Conservation (phyloP, 2,113 vertebrate genomes). For the Petrocephalus microphthalmus region DNA sequence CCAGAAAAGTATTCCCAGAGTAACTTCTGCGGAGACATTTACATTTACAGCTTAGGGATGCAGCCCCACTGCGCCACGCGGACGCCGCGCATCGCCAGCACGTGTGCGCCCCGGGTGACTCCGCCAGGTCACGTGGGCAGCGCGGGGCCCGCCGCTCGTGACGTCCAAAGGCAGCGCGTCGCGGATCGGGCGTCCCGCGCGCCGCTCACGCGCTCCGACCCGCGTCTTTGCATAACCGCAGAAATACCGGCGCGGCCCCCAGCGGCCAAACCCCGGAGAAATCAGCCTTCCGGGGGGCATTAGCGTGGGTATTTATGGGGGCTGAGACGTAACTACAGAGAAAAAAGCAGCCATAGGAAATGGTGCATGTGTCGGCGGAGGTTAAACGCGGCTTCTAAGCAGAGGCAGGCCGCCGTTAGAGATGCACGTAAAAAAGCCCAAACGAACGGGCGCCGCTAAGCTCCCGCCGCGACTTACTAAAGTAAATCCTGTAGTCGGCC, state of each 20-base stretch:
- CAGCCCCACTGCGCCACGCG: no score
- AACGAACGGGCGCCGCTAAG: background rate
- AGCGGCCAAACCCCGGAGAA: background rate
- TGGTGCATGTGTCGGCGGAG: background rate
- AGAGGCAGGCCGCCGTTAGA: background rate
- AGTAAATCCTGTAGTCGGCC: conserved; percentile 77
- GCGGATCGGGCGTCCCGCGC: background rate
- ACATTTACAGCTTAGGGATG: no score
- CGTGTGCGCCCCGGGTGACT: background rate
- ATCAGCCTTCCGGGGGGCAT: background rate
- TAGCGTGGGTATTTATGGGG: background rate
- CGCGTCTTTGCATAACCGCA: background rate
- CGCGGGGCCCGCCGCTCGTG: background rate
- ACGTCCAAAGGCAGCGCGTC: background rate
- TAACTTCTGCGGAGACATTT: background rate
- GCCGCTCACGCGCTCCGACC: background rate
- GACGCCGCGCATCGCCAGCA: no score
- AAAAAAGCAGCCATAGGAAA: background rate
- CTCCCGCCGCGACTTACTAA: conserved; percentile 71
- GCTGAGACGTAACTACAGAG: background rate
- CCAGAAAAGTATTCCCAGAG: background rate
- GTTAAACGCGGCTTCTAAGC: background rate
- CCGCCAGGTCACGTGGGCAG: background rate
- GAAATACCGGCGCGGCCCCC: background rate
- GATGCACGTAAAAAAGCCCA: background rate